Evolutionary conservation across 2,888 invertebrate genomes (phyloP).

Genomic region (Hofmannophila pseudospretella): DNA sequence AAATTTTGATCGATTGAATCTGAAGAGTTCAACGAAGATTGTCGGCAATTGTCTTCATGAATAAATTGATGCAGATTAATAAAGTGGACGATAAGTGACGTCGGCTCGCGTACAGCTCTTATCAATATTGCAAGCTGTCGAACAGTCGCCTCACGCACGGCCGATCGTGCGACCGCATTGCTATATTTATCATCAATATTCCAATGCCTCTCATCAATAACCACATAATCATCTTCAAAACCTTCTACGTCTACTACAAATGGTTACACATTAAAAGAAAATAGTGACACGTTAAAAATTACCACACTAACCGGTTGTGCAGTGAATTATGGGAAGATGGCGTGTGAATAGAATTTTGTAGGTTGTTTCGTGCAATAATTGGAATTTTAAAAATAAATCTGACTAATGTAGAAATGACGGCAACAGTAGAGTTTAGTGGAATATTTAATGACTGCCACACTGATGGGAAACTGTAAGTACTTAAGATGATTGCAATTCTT

Average conservation of each 20-base stretch:
- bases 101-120: conserved; percentile 36
- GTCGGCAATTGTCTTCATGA: conserved; percentile 56
- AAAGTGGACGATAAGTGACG: conserved; percentile 67
- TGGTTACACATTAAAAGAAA: conserved; percentile 18
- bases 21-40: not conserved
- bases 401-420: conserved; percentile 62
- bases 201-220: conserved; percentile 16
- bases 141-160: conserved; percentile 52
- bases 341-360: conserved; percentile 24
- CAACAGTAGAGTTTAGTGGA: conserved; percentile 35
- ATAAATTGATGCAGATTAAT: conserved; percentile 73
- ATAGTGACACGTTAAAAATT: conserved; percentile 18
- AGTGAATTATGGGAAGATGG: conserved; percentile 27
- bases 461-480: conserved; percentile 72
- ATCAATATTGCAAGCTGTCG: conserved; percentile 59
- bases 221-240: conserved; percentile 16
- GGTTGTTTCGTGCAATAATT: conserved; percentile 15
- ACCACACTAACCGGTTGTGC: conserved; percentile 14
- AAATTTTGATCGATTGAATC: not conserved
- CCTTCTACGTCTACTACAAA: conserved; percentile 11
- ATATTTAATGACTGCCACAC: conserved; percentile 52
- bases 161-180: conserved; percentile 44
- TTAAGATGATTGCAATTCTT: not conserved
- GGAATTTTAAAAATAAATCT: conserved; percentile 35
- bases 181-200: conserved; percentile 4